Conservation (phyloP, 2,888 invertebrate species). For the Globia sparganii region DNA sequence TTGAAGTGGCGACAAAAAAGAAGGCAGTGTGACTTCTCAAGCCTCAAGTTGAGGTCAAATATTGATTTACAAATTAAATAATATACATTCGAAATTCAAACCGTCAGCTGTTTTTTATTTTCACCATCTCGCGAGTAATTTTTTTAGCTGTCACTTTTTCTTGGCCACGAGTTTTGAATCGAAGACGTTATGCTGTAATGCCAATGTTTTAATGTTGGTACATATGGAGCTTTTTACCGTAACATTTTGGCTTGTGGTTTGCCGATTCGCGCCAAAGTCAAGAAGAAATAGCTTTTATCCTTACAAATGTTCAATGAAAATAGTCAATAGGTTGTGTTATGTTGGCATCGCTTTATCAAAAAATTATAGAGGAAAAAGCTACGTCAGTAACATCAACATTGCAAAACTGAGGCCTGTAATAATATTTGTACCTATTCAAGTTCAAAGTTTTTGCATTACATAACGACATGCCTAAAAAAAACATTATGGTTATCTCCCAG, state of each 20-base stretch:
- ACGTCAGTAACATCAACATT: conserved; percentile 1
- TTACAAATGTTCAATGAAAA: neutral
- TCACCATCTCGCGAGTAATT: neutral
- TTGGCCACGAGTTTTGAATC: conserved; percentile 14
- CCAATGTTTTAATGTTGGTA: conserved; percentile 47
- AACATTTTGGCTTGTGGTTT: conserved; percentile 29
- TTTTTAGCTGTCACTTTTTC: neutral
- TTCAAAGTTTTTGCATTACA: neutral
- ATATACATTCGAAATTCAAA: conserved; percentile 7
- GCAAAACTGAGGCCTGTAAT: neutral
- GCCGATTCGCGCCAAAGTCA: conserved; percentile 10
- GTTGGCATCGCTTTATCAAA: neutral
- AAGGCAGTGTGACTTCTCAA: conserved; percentile 31
- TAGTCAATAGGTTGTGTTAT: neutral
- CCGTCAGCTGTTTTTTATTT: conserved; percentile 28
- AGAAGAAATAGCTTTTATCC: neutral
- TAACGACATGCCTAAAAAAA: conserved; percentile 10
- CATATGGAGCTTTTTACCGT: conserved; percentile 41
- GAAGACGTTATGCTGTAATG: conserved; percentile 41
- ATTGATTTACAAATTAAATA: conserved; percentile 42
- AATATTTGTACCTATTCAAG: neutral
- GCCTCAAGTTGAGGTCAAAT: conserved; percentile 31
- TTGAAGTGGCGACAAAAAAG: conserved; percentile 51
- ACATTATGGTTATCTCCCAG: neutral
- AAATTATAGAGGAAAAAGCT: neutral